phyloP scores from a whole-genome alignment of 1,140 invertebrate species.

The Periplaneta americana region DNA sequence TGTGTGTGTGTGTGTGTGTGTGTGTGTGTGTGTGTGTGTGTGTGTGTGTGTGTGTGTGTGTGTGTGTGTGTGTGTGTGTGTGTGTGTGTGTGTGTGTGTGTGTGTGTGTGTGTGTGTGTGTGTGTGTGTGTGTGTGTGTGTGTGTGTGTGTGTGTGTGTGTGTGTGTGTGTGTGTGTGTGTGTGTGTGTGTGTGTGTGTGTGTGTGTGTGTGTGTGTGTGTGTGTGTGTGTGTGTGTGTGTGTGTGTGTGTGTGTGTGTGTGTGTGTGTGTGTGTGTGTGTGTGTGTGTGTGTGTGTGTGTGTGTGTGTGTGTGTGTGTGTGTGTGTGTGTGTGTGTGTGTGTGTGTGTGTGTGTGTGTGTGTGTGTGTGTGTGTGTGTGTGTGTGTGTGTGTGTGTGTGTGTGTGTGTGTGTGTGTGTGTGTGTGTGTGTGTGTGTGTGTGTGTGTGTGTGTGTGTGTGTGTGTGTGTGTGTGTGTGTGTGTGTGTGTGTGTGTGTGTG shows the following conservation, averaged over 20 bases:
- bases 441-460: slow-evolving; percentile 20
- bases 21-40: slow-evolving; percentile 21
- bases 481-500: slow-evolving; percentile 19
- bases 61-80: slow-evolving; percentile 26
- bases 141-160: slow-evolving; percentile 27
- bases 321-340: slow-evolving; percentile 21
- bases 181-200: slow-evolving; percentile 26
- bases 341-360: slow-evolving; percentile 21
- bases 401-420: slow-evolving; percentile 33
- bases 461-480: slow-evolving; percentile 19
- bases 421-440: slow-evolving; percentile 26
- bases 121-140: slow-evolving; percentile 26
- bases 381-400: slow-evolving; percentile 21
- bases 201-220: slow-evolving; percentile 28
- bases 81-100: slow-evolving; percentile 24
- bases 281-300: slow-evolving; percentile 20
- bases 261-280: slow-evolving; percentile 24
- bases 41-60: slow-evolving; percentile 26
- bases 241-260: slow-evolving; percentile 30
- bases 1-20: slow-evolving; percentile 20
- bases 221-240: slow-evolving; percentile 28
- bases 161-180: slow-evolving; percentile 26
- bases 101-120: slow-evolving; percentile 26
- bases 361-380: slow-evolving; percentile 21
- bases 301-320: slow-evolving; percentile 22